Evolutionary conservation across 2,113 vertebrate genomes (phyloP).

Genomic region (Gasterosteus aculeatus): DNA sequence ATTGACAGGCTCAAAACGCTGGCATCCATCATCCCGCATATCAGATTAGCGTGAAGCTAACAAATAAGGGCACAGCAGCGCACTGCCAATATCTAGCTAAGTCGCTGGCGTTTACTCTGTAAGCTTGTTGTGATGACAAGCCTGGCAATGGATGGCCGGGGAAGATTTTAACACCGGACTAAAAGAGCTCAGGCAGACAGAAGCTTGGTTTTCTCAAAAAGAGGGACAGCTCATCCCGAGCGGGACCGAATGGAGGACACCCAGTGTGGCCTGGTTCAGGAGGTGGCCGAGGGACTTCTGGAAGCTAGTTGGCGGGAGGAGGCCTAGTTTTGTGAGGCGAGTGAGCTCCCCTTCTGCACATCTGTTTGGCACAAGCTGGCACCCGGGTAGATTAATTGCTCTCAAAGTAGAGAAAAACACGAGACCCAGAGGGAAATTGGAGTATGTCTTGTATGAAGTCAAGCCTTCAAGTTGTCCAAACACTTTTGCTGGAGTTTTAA

Average conservation of each 20-base stretch:
- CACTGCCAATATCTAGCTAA: slow-evolving; percentile 55
- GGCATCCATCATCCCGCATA: slow-evolving; percentile 42
- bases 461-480: slow-evolving; percentile 28
- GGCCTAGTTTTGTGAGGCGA: slow-evolving; percentile 57
- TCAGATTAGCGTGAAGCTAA: slow-evolving; percentile 55
- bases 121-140: slow-evolving; percentile 67
- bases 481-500: slow-evolving; percentile 1
- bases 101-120: slow-evolving; percentile 59
- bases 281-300: slow-evolving; percentile 38
- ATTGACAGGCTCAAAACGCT: slow-evolving; percentile 53
- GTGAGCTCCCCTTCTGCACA: slow-evolving; percentile 58
- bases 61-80: slow-evolving; percentile 49
- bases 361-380: slow-evolving; percentile 56
- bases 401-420: slow-evolving; percentile 43
- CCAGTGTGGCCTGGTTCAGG: slow-evolving; percentile 21
- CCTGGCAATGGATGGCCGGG: slow-evolving; percentile 55
- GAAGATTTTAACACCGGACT: slow-evolving; percentile 59
- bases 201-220: slow-evolving; percentile 25
- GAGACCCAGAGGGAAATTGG: slow-evolving; percentile 38
- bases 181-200: slow-evolving; percentile 54
- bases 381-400: slow-evolving; percentile 53
- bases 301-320: slow-evolving; percentile 46
- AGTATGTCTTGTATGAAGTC: slow-evolving; percentile 21
- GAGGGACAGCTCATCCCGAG: slow-evolving; percentile 39
- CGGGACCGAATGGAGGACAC: slow-evolving; percentile 22